Conservation (phyloP, 2,113 vertebrate species). For the Rhineura floridana region DNA sequence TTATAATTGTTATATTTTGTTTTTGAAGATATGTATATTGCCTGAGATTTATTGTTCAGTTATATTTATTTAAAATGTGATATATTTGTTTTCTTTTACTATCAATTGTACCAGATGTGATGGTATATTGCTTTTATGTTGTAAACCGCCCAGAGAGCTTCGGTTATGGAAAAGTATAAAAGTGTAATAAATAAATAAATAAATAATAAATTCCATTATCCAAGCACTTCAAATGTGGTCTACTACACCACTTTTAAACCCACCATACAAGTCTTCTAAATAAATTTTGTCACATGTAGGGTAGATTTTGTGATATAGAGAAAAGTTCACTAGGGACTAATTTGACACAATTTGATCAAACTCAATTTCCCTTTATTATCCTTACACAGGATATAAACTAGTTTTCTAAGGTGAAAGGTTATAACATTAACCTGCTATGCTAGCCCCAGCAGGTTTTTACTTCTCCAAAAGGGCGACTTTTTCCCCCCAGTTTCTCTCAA, state of each 20-base stretch:
- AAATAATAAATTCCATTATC: slow-evolving; percentile 13
- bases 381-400: slow-evolving; percentile 70
- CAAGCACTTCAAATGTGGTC: slow-evolving; percentile 11
- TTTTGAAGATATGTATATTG: no score
- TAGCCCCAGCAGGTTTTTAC: slow-evolving; percentile 47
- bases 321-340: slow-evolving; percentile 64
- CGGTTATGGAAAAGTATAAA: no score
- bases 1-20: no score
- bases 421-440: slow-evolving; percentile 37
- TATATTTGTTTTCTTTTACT: no score
- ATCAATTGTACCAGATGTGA: no score
- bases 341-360: slow-evolving; percentile 69
- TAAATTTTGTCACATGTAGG: slow-evolving; percentile 54
- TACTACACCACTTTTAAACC: slow-evolving; percentile 17
- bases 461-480: slow-evolving; percentile 28
- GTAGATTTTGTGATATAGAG: slow-evolving; percentile 57
- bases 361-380: slow-evolving; percentile 66
- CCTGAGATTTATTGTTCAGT: no score
- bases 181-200: no score
- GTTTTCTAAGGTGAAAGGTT: slow-evolving; percentile 70
- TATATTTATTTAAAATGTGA: no score
- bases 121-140: no score
- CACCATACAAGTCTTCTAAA: slow-evolving; percentile 5
- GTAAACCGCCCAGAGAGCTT: no score
- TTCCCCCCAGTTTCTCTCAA: neutral